Evolutionary conservation across 2,797 vertebrate genomes (phyloP).

Genomic region (Catostomus latipinnis): DNA sequence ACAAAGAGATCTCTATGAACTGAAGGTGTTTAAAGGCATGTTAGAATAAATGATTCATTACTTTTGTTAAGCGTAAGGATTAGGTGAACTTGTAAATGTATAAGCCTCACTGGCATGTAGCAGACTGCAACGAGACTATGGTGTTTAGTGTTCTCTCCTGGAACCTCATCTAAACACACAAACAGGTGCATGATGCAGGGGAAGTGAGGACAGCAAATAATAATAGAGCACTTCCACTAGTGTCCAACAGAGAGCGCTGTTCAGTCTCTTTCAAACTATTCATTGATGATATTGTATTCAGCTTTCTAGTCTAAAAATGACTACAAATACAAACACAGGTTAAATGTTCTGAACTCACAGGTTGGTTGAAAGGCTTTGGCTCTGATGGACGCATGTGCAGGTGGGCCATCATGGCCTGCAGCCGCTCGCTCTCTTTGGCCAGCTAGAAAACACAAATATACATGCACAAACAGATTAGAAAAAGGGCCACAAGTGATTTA

Average conservation of each 20-base stretch:
- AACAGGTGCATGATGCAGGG: neutral
- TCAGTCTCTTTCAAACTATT: constrained; percentile 1
- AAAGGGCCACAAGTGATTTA: neutral
- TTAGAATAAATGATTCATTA: constrained; percentile 48
- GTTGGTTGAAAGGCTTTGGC: constrained; percentile 98
- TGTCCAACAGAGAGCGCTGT: constrained; percentile 55
- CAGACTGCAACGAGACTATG: constrained; percentile 21
- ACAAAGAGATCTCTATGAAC: constrained; percentile 22
- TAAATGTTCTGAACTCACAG: constrained; percentile 77
- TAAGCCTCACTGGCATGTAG: constrained; percentile 27
- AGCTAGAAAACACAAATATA: constrained; percentile 76
- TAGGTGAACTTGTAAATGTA: neutral
- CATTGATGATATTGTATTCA: too few species aligned
- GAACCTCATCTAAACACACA: constrained; percentile 11
- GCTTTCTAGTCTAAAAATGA: too few species aligned
- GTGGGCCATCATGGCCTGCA: constrained; percentile 99
- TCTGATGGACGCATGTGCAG: constrained; percentile 98
- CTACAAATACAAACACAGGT: neutral
- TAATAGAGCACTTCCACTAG: neutral
- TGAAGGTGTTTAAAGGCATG: constrained; percentile 46
- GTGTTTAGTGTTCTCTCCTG: constrained; percentile 25
- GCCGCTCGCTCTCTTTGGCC: constrained; percentile 96
- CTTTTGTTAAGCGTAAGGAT: constrained; percentile 43
- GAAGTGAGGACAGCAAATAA: neutral
- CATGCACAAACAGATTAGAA: constrained; percentile 50